Evolutionary conservation across 2,797 vertebrate species (phyloP), one percentile per base, ranked within the genome.

Genomic region (Pseudotriccus pelzelni): DNA sequence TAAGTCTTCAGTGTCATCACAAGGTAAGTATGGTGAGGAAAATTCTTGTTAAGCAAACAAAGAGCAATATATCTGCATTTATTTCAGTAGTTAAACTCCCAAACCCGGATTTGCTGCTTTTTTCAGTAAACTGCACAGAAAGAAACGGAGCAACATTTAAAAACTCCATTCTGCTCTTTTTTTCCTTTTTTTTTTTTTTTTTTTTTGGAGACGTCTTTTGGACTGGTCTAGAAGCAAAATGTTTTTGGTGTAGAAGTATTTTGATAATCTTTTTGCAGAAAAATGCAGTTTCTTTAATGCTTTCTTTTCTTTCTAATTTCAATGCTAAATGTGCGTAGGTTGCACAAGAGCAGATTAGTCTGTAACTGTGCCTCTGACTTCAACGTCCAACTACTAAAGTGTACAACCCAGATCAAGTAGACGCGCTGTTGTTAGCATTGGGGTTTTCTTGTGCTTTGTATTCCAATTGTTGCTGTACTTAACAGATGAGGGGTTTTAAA

Each of bases 21-120:
- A 98, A 98, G 98, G 98, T 98, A 98, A 98, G 98, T 98, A 98
- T 98, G 92, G 46, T 79, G 96, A 97, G 89, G 89, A 97, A 60
- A 89, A 59, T 36, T 91, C 30, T 75, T 79, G 82, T n/a, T 53
- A 91, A 92, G 86, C 25, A 50, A 95, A 80, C 69, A 17, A 87
- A 87, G 84, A 96, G 90, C 93, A 87, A 87, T 89, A 82, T 76
- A 68, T 82, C 84, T 96, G 62, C 87, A 90, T 47, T 84, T 92
- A 64, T 93, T 94, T 94, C 75, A 82, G 68, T 84, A 81, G 92
- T 95, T 76, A 79, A 90, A 93, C 87, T 94, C 87, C 77, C 49
- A 8, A 67, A 69, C 88, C 74, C 49, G 7, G 70, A 68, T 89
- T 77, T 83, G 67, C 64, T 92, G 83, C 24, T 94, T 91, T 75